Percentiles rank a stretch among this genome's conserved stretches.
Evolutionary conservation across 1,140 invertebrate species (phyloP).

Genomic region (Drosophila kurseongensis): DNA sequence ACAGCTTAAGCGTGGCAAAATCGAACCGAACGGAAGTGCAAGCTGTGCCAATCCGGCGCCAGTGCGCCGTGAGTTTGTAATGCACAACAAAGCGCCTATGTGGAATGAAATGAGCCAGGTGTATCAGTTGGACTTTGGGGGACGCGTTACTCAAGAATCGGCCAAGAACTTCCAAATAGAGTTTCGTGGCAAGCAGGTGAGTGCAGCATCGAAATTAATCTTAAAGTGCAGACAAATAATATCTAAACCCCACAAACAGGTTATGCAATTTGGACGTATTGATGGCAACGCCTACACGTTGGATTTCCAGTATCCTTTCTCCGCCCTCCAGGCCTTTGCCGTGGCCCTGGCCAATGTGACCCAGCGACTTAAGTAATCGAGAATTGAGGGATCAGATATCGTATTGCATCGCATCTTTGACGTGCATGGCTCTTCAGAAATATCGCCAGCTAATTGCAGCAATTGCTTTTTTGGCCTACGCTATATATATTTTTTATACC

Average conservation of each 20-base stretch:
- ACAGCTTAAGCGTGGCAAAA: slow-evolving; percentile 88
- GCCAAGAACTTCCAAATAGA: slow-evolving; percentile 99
- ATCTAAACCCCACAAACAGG: slow-evolving; percentile 86
- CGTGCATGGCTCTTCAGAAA: slow-evolving; percentile 8
- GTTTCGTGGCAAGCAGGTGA: slow-evolving; percentile 97
- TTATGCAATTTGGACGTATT: slow-evolving; percentile 99
- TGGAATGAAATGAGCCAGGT: slow-evolving; percentile 99
- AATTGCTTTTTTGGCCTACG: slow-evolving; percentile 59
- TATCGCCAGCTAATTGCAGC: slow-evolving; percentile 35
- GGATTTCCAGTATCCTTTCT: slow-evolving; percentile 99
- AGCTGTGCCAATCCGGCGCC: slow-evolving; percentile 84
- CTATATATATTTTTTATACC: slow-evolving; percentile 63
- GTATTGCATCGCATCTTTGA: slow-evolving; percentile 29
- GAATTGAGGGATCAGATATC: slow-evolving; percentile 17
- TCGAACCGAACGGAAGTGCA: slow-evolving; percentile 86
- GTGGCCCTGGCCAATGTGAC: slow-evolving; percentile 99
- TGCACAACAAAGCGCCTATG: slow-evolving; percentile 99
- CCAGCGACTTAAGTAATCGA: slow-evolving; percentile 95
- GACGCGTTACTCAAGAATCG: slow-evolving; percentile 98
- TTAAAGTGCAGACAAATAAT: neutral
- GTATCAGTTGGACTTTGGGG: slow-evolving; percentile 99
- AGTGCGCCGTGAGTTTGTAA: slow-evolving; percentile 92
- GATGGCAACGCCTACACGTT: slow-evolving; percentile 99
- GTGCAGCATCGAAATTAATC: neutral
- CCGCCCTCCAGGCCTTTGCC: slow-evolving; percentile 98